These are phyloP conservation scores for Scytalopus superciliaris DNA, from an alignment of 2,113 vertebrate genomes.

Conservation along the genomic window DNA sequence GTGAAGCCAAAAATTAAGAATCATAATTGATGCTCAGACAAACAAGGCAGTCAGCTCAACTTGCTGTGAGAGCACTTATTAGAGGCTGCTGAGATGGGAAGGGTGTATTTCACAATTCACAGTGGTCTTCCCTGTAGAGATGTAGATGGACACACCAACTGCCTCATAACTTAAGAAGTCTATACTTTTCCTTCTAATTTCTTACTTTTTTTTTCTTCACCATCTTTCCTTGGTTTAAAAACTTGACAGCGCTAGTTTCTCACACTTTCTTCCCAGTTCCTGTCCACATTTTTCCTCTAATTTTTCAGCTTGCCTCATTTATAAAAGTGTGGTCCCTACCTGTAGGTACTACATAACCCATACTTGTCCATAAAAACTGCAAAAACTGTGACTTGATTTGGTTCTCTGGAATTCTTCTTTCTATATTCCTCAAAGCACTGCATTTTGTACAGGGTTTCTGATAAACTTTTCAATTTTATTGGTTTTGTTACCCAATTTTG, in stretches of 20 bases:
- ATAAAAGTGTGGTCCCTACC: not conserved
- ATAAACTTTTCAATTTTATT: not conserved
- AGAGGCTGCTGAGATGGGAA: not conserved
- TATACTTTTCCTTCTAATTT: not conserved
- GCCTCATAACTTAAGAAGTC: not conserved
- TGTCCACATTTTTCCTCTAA: not conserved
- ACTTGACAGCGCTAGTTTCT: not conserved
- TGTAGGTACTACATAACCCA: not conserved
- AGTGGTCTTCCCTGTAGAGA: not conserved
- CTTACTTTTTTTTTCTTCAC: not conserved
- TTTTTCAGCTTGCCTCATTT: not conserved
- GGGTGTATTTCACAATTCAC: not conserved
- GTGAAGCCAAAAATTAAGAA: not conserved
- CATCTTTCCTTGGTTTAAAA: not conserved
- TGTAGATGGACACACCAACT: not conserved
- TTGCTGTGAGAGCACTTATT: not conserved
- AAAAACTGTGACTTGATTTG: not conserved
- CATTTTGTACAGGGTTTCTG: not conserved
- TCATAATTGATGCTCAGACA: not conserved
- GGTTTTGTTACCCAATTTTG: not conserved
- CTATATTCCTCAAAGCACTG: not conserved
- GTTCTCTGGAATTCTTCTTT: not conserved
- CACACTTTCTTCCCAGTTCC: not conserved
- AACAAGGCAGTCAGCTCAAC: not conserved
- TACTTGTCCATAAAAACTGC: not conserved